Evolutionary conservation across 2,113 vertebrate species (phyloP).

Genomic region (Dicentrarchus labrax): DNA sequence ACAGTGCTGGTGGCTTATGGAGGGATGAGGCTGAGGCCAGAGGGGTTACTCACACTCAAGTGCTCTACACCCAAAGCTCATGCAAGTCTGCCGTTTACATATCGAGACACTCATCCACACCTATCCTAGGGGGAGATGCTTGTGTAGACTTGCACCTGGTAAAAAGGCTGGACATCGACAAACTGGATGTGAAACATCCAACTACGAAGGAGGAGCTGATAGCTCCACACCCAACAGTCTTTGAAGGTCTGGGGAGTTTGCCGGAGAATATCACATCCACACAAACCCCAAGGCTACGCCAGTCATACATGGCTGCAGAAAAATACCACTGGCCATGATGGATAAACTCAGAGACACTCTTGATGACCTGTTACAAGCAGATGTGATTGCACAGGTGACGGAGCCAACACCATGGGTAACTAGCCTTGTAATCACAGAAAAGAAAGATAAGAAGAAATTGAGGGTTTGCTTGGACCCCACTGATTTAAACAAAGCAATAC

Average conservation of each 20-base stretch:
- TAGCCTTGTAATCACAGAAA: not conserved
- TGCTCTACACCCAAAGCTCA: too few relatives aligned
- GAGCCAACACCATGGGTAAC: slow-evolving; percentile 26
- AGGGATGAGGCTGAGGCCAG: too few relatives aligned
- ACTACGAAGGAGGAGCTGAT: slow-evolving; percentile 9
- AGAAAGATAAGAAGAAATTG: slow-evolving; percentile 1
- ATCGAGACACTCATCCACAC: too few relatives aligned
- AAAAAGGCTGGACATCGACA: not conserved
- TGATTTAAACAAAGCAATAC: too few relatives aligned
- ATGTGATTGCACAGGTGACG: not conserved
- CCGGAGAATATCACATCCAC: slow-evolving; percentile 1
- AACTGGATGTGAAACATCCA: not conserved
- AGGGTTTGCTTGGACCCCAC: too few relatives aligned
- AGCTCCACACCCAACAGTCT: not conserved
- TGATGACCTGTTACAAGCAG: not conserved
- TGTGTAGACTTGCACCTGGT: too few relatives aligned
- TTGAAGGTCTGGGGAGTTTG: slow-evolving; percentile 7
- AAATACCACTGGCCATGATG: slow-evolving; percentile 7
- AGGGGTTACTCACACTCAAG: too few relatives aligned
- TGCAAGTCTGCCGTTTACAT: too few relatives aligned
- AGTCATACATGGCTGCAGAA: slow-evolving; percentile 11
- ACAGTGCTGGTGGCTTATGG: too few relatives aligned
- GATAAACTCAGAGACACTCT: slow-evolving; percentile 9
- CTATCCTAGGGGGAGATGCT: too few relatives aligned
- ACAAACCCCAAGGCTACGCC: not conserved